Conservation (phyloP, 1,140 invertebrate species). For the Parasteatoda tepidariorum region DNA sequence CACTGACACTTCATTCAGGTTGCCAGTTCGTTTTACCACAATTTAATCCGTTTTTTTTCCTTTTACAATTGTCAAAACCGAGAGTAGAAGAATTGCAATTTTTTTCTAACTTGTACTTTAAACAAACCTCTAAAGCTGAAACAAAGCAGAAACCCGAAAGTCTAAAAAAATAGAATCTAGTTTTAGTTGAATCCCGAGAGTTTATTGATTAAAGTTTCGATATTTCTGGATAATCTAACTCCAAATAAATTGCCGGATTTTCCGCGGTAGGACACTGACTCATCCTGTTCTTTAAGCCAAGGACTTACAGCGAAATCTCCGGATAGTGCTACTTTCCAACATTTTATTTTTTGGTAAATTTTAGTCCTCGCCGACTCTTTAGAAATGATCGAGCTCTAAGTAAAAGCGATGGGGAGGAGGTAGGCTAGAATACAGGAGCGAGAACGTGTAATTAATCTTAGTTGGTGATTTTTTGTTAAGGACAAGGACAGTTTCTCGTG, state of each 20-base stretch:
- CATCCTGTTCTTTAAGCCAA: background rate
- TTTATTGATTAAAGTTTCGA: constrained; percentile 50
- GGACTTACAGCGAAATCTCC: constrained; percentile 2
- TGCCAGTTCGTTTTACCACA: too few species aligned
- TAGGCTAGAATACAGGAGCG: background rate
- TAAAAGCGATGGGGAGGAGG: background rate
- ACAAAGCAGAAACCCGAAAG: too few species aligned
- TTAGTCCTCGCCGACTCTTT: background rate
- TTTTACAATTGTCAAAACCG: too few species aligned
- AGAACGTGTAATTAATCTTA: background rate
- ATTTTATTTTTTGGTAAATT: background rate
- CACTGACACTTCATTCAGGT: too few species aligned
- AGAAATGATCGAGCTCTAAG: background rate
- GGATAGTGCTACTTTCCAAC: background rate
- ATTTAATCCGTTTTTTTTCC: too few species aligned
- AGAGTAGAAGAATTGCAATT: too few species aligned
- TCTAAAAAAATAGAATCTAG: too few species aligned
- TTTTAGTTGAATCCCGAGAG: too few species aligned
- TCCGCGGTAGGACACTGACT: constrained; percentile 7
- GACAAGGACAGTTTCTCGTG: too few species aligned
- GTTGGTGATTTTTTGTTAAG: too few species aligned
- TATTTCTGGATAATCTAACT: constrained; percentile 49
- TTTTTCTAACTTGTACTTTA: too few species aligned
- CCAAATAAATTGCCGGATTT: constrained; percentile 55
- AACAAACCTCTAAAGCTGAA: too few species aligned